Base-by-base conservation (phyloP, 1,140 invertebrate genomes). In the Andricus grossulariae region DNA sequence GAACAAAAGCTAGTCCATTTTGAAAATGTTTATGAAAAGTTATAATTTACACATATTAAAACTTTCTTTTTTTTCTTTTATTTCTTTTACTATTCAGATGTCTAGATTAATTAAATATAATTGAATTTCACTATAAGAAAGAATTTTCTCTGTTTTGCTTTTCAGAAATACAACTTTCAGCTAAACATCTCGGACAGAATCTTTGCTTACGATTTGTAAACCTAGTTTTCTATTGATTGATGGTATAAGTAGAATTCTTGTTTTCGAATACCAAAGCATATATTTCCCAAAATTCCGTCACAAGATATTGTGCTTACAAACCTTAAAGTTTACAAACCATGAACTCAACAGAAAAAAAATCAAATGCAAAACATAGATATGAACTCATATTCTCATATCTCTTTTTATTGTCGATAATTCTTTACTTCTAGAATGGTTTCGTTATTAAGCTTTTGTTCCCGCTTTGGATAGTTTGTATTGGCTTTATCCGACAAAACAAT, bases 401-500 rank as follows among this genome's bases (percentile, higher is more conserved):
- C 32, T 66, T 39, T 66, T 32, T 66, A 39, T 45, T 66, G 32
- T 66, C 39, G 60, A 66, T 15, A 66, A 39, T 66, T 32, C 25
- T n/a, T 13, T 8, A 8, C 60, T 16, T 7, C 60, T 66, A 66
- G 15, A 66, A 66, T 32, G 39, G 60, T 66, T 66, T 57, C 50
- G 71, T 75, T 71, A 74, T 75, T 57, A 73, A 75, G 71, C 71
- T 74, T 25, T 66, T 10, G 21, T n/a, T 66, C 39, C 13, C 25
- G 39, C 60, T 39, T 21, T 25, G 32, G 39, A 66, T 39, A 66
- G 60, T 66, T 50, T n/a, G 45, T 74, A 55, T 16, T 57, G 54
- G 50, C 70, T 79, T 70, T 16, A 79, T 73, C 49, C 66, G 32
- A 75, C 73, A 75, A 78, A 75, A 78, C 71, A 78, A 78, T 75